Conservation (phyloP, 2,888 invertebrate species). For the Physocephala rufipes region DNA sequence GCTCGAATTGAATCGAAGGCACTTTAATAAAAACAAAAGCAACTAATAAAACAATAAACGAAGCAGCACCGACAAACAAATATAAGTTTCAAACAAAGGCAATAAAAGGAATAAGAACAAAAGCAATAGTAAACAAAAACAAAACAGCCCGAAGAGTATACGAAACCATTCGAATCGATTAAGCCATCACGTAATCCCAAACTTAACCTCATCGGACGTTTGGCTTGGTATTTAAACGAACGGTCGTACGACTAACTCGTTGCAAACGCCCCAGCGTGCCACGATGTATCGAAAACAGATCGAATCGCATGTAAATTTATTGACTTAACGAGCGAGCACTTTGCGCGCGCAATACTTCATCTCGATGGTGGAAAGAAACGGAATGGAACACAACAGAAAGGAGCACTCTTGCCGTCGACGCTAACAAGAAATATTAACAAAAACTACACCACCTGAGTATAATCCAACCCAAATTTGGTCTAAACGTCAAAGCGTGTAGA, state of each 20-base stretch:
- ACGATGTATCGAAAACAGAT: not conserved
- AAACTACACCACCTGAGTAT: too few species aligned
- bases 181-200: constrained; percentile 55
- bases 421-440: too few species aligned
- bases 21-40: constrained; percentile 7
- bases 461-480: constrained; percentile 30
- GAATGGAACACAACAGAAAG: constrained; percentile 15
- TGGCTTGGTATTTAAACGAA: not conserved
- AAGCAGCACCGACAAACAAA: constrained; percentile 17
- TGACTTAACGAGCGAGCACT: constrained; percentile 53
- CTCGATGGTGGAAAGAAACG: constrained; percentile 15
- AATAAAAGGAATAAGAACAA: not conserved
- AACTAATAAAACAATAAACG: constrained; percentile 7
- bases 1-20: constrained; percentile 40
- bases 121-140: not conserved
- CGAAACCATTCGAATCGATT: constrained; percentile 47
- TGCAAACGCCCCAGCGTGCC: not conserved
- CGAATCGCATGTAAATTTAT: constrained; percentile 52
- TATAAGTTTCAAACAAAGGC: constrained; percentile 4
- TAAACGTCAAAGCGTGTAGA: constrained; percentile 18
- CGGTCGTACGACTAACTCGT: constrained; percentile 6
- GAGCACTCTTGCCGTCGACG: too few species aligned
- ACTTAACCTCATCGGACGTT: constrained; percentile 51
- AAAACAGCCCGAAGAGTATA: not conserved
- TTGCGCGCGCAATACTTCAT: constrained; percentile 42